Conservation (phyloP, 2,888 invertebrate species). For the Chrysomela aeneicollis region DNA sequence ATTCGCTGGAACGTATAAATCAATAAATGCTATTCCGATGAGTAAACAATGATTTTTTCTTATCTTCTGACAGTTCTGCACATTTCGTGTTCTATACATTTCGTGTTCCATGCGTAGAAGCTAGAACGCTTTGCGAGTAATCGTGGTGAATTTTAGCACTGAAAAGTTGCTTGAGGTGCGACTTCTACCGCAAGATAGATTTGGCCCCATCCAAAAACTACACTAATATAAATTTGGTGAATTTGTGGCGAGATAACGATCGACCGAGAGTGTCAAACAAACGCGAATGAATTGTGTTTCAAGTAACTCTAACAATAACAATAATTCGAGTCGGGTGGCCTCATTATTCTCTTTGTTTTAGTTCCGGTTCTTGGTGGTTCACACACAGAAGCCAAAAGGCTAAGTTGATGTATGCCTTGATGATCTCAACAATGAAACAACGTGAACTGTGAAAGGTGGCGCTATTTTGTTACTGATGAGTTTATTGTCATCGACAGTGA, state of each 20-base stretch:
- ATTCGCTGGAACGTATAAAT: no score
- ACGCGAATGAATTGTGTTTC: not conserved
- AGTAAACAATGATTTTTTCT: no score
- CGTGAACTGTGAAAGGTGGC: not conserved
- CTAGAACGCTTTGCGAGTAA: no score
- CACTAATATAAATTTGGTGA: not conserved
- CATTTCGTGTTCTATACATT: no score
- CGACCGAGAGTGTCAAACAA: not conserved
- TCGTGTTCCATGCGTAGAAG: no score
- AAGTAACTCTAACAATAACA: slow-evolving; percentile 2
- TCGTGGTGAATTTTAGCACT: no score
- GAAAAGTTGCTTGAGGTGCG: no score
- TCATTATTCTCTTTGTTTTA: slow-evolving; percentile 5
- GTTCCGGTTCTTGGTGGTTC: not conserved
- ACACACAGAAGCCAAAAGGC: not conserved
- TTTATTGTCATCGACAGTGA: not conserved
- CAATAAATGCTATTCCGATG: no score
- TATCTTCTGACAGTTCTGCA: no score
- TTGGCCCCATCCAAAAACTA: not conserved
- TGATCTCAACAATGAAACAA: not conserved
- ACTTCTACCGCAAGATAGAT: not conserved
- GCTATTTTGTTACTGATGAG: not conserved
- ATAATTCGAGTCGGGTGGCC: slow-evolving; percentile 1
- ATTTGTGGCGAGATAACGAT: not conserved
- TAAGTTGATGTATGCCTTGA: not conserved